Conservation (phyloP, 2,888 invertebrate species). For the Polydesmus complanatus region DNA sequence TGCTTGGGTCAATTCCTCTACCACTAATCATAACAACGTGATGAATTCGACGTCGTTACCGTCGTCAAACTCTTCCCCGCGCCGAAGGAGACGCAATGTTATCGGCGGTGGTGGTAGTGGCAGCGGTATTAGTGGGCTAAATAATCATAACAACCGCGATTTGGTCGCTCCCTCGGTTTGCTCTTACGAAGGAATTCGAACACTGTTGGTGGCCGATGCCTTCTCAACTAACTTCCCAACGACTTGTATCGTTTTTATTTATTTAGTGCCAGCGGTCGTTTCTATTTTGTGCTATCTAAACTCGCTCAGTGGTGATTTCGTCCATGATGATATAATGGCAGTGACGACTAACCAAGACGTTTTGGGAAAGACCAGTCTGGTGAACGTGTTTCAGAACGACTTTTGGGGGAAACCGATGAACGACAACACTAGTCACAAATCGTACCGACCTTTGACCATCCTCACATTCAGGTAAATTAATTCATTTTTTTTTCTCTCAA, state of each 20-base stretch:
- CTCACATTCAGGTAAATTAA: conserved; percentile 64
- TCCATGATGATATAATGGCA: conserved; percentile 77
- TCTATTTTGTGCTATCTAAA: conserved; percentile 56
- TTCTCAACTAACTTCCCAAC: not conserved
- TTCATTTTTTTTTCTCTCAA: not conserved
- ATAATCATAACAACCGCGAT: no score
- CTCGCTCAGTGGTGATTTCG: conserved; percentile 63
- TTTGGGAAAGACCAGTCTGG: conserved; percentile 40
- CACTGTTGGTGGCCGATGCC: not conserved
- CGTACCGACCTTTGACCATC: conserved; percentile 68
- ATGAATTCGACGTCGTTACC: not conserved
- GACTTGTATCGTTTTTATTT: not conserved
- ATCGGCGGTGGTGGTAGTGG: not conserved
- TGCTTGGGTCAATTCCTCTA: no score
- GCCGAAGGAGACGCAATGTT: not conserved
- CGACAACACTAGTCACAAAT: conserved; percentile 69
- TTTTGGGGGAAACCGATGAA: conserved; percentile 84
- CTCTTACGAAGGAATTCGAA: not conserved
- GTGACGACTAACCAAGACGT: conserved; percentile 70
- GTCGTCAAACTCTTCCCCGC: not conserved
- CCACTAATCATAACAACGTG: not conserved
- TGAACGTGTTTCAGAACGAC: conserved; percentile 56
- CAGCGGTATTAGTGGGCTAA: no score
- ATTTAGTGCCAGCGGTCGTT: conserved; percentile 38
- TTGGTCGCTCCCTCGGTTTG: not conserved